Evolutionary conservation across 2,888 invertebrate genomes (phyloP).

Genomic region (Netelia fuscicornis): DNA sequence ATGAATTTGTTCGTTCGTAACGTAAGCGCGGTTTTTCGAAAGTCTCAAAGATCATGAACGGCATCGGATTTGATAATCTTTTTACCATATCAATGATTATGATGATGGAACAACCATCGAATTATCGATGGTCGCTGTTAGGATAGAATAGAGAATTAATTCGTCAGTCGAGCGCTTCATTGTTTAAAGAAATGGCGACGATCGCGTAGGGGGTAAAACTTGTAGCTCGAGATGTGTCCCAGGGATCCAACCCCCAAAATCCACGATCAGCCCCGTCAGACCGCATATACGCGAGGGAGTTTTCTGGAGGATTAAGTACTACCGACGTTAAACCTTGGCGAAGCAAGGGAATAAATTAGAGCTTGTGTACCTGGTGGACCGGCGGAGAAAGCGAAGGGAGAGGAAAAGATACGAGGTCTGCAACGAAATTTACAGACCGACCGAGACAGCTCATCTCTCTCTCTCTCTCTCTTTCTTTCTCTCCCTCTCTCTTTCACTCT

Average conservation of each 20-base stretch:
- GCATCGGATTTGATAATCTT: background rate
- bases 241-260: conserved; percentile 55
- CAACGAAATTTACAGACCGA: conserved; percentile 70
- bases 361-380: conserved; percentile 42
- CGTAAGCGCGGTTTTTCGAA: background rate
- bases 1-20: background rate
- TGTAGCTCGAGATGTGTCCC: conserved; percentile 15
- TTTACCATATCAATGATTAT: background rate
- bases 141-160: background rate
- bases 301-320: conserved; percentile 59
- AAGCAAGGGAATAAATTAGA: conserved; percentile 64
- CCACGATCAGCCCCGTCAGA: conserved; percentile 59
- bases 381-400: conserved; percentile 59
- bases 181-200: conserved; percentile 45
- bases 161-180: conserved; percentile 15
- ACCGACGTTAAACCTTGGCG: conserved; percentile 60
- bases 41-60: background rate
- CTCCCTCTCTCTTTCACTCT: background rate
- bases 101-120: no score
- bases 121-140: background rate
- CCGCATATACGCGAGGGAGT: conserved; percentile 51
- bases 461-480: conserved; percentile 28
- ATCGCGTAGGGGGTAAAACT: conserved; percentile 7
- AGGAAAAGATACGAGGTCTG: conserved; percentile 66
- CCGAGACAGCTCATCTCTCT: conserved; percentile 16